Conservation (phyloP, 30 jellyfish, hydroid and myxozoan species). For the Morbakka virulenta region DNA sequence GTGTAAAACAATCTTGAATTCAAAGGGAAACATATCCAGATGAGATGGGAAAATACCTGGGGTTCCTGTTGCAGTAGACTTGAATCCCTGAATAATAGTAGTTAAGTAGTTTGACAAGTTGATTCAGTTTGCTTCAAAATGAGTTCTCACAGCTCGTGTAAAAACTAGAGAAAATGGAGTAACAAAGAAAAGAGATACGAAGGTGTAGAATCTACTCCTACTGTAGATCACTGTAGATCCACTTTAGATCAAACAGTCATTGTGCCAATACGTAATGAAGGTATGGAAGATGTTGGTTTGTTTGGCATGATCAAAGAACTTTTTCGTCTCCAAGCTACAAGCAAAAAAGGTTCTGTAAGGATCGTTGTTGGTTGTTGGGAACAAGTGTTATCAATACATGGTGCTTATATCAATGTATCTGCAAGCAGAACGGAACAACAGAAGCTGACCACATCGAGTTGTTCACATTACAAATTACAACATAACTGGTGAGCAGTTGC, state of each 20-base stretch:
- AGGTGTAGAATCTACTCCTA: too few relatives aligned
- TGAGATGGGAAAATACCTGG: slow-evolving; percentile 4
- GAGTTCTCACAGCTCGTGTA: too few relatives aligned
- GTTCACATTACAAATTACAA: slow-evolving; percentile 24
- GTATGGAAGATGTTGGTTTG: slow-evolving; percentile 52
- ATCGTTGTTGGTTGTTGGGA: slow-evolving; percentile 28
- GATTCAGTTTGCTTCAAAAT: too few relatives aligned
- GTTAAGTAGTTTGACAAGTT: slow-evolving; percentile 11
- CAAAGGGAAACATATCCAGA: slow-evolving; percentile 36
- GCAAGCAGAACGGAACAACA: slow-evolving; percentile 28
- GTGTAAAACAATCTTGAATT: neutral
- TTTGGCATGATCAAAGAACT: slow-evolving; percentile 38
- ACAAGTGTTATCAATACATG: too few relatives aligned
- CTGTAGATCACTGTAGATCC: too few relatives aligned
- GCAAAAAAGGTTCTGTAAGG: slow-evolving; percentile 19
- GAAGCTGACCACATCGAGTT: slow-evolving; percentile 17
- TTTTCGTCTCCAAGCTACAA: slow-evolving; percentile 35
- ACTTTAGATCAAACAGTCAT: slow-evolving; percentile 27
- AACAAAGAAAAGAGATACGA: too few relatives aligned
- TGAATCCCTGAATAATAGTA: neutral
- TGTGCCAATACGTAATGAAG: slow-evolving; percentile 26
- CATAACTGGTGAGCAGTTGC: slow-evolving; percentile 6
- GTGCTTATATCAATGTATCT: too few relatives aligned
- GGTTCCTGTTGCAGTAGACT: slow-evolving; percentile 32
- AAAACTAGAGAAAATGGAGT: too few relatives aligned